A percentile compares a stretch with the other conserved stretches of the same genome.
phyloP scores from a whole-genome alignment of 2,888 invertebrate genomes.

The Entomobrya proxima region DNA sequence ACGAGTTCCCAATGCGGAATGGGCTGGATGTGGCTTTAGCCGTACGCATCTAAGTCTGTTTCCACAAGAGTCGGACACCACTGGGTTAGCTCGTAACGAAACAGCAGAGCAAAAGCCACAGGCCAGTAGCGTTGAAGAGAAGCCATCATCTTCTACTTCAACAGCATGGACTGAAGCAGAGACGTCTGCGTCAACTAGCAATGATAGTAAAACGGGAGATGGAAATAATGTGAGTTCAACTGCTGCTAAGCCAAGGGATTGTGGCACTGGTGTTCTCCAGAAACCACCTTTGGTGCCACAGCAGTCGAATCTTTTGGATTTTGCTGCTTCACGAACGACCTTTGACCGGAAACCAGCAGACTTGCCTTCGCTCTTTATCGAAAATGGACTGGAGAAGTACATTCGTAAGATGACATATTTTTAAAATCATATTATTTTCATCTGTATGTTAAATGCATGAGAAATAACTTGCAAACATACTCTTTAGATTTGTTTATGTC shows the following conservation, averaged over 20 bases:
- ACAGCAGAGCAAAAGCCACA: neutral
- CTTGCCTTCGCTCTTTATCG: constrained; percentile 79
- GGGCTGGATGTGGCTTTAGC: constrained; percentile 95
- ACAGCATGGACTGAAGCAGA: constrained; percentile 51
- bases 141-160: constrained; percentile 34
- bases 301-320: constrained; percentile 74
- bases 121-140: constrained; percentile 18
- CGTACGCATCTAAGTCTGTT: constrained; percentile 81
- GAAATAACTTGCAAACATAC: too few species aligned
- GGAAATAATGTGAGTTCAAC: constrained; percentile 14
- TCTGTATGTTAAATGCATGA: too few species aligned
- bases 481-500: constrained; percentile 87
- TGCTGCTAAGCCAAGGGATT: constrained; percentile 36
- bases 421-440: too few species aligned
- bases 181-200: constrained; percentile 18
- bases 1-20: constrained; percentile 86
- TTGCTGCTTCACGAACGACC: constrained; percentile 78
- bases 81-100: constrained; percentile 2
- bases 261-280: constrained; percentile 19
- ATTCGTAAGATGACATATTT: too few species aligned
- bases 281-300: constrained; percentile 68
- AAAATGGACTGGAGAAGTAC: constrained; percentile 86
- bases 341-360: constrained; percentile 74
- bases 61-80: constrained; percentile 31
- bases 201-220: neutral